Conservation (phyloP, 1,140 invertebrate species). For the Physella acuta region DNA sequence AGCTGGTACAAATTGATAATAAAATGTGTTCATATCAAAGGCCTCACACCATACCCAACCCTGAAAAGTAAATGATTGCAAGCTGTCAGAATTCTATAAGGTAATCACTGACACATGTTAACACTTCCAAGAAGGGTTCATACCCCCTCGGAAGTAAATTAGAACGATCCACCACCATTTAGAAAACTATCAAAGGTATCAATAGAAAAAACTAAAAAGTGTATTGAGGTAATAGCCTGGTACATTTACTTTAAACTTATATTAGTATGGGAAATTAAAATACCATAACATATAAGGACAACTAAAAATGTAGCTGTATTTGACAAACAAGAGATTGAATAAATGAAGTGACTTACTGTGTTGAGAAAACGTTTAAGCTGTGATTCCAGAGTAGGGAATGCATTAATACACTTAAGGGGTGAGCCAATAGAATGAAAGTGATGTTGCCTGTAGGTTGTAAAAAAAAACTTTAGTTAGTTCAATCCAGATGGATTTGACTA, state of each 20-base stretch:
- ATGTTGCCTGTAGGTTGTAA: constrained; percentile 43
- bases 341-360: constrained; percentile 45
- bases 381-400: constrained; percentile 53
- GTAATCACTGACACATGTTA: too few relatives aligned
- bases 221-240: too few relatives aligned
- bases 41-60: constrained; percentile 57
- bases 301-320: neutral
- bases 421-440: constrained; percentile 63
- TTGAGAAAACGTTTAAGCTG: constrained; percentile 59
- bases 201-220: too few relatives aligned
- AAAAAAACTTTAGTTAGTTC: neutral
- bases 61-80: constrained; percentile 40
- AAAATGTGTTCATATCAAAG: constrained; percentile 61
- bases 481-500: too few relatives aligned
- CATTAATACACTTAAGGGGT: constrained; percentile 59
- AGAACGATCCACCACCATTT: too few relatives aligned
- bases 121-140: too few relatives aligned
- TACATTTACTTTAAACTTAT: too few relatives aligned
- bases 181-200: too few relatives aligned
- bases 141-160: too few relatives aligned
- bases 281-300: too few relatives aligned
- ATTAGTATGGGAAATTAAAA: too few relatives aligned
- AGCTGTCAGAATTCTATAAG: too few relatives aligned
- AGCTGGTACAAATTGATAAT: constrained; percentile 39
- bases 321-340: neutral